phyloP scores from a whole-genome alignment of 2,888 invertebrate species.

The Trachelus tabidus region DNA sequence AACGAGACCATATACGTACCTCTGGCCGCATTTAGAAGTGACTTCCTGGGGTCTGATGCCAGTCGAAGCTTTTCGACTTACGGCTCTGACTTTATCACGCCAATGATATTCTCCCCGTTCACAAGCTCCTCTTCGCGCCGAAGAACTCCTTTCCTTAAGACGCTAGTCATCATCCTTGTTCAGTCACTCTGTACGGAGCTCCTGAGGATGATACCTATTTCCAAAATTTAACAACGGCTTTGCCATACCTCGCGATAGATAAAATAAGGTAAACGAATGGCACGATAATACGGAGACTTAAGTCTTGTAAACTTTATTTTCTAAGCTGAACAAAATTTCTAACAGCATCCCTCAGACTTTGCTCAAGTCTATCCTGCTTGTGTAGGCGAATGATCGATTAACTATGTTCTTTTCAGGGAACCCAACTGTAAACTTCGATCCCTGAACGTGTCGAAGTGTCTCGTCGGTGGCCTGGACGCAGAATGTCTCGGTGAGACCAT shows the following conservation, averaged over 20 bases:
- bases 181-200: neutral
- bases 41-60: neutral
- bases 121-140: neutral
- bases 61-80: neutral
- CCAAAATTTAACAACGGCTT: neutral
- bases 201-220: neutral
- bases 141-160: neutral
- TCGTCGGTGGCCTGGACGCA: conserved; percentile 69
- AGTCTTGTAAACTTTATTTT: neutral
- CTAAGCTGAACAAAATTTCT: neutral
- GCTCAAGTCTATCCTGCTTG: neutral
- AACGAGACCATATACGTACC: neutral
- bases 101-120: neutral
- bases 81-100: neutral
- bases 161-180: neutral
- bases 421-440: conserved; percentile 68
- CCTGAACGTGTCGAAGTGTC: conserved; percentile 70
- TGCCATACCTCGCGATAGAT: conserved; percentile 9
- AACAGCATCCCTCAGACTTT: neutral
- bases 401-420: conserved; percentile 57
- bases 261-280: conserved; percentile 4
- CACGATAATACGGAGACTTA: conserved; percentile 10
- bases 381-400: neutral
- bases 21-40: neutral
- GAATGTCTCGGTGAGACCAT: conserved; percentile 71